A percentile compares a stretch with the other conserved stretches of the same genome.
Conservation (phyloP, 2,797 vertebrate species). For the Crenichthys baileyi region DNA sequence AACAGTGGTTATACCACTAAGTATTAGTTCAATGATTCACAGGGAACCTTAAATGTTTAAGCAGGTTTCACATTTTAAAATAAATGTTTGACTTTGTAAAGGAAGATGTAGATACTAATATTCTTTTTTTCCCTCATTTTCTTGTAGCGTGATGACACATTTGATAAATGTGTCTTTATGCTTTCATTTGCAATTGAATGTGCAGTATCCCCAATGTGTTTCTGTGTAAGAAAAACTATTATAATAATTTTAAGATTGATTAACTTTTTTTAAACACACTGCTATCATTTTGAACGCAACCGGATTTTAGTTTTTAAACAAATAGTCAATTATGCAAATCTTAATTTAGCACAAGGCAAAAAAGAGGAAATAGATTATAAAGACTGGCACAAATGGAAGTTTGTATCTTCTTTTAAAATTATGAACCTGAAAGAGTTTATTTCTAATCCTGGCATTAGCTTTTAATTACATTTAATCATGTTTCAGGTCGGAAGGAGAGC, state of each 20-base stretch:
- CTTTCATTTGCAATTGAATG: background rate
- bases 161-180: background rate
- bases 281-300: background rate
- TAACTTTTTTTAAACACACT: background rate
- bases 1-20: background rate
- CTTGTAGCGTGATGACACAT: background rate
- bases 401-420: background rate
- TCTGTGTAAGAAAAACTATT: background rate
- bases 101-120: background rate
- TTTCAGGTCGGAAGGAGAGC: too few species aligned
- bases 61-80: background rate
- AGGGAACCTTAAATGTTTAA: background rate
- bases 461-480: too few species aligned
- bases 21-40: background rate
- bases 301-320: background rate
- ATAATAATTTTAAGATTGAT: background rate
- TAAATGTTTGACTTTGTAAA: background rate
- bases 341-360: background rate
- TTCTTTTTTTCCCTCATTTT: background rate
- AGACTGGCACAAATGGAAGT: background rate
- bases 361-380: background rate
- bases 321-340: background rate
- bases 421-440: too few species aligned
- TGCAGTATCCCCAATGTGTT: background rate
- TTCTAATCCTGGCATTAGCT: too few species aligned